phyloP scores from a whole-genome alignment of 64 coral and sea anemone genomes.

The Anthopleura sola region DNA sequence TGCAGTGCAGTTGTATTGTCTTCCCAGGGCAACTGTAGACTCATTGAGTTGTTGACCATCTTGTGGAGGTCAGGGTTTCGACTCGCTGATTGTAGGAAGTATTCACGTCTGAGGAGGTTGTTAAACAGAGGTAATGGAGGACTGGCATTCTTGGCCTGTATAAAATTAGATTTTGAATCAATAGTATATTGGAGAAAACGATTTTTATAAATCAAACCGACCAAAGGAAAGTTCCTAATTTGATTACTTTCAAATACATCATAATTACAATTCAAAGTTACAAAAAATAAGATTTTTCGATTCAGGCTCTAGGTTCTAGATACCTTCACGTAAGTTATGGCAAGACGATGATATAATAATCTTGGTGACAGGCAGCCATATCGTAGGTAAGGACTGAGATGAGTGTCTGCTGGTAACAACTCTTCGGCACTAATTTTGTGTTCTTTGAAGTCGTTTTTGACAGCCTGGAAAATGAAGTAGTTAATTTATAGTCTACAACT shows the following conservation, averaged over 20 bases:
- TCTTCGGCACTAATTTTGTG: background rate
- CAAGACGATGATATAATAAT: constrained; percentile 28
- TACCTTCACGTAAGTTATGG: background rate
- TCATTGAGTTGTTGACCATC: constrained; percentile 47
- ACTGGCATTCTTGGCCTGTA: constrained; percentile 5
- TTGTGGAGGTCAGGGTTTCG: constrained; percentile 23
- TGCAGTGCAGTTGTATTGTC: constrained; percentile 17
- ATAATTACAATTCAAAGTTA: too few species aligned
- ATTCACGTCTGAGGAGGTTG: constrained; percentile 39
- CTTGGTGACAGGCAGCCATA: constrained; percentile 46
- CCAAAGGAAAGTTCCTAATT: too few species aligned
- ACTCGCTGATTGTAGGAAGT: constrained; percentile 42
- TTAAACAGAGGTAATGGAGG: constrained; percentile 1
- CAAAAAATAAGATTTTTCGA: too few species aligned
- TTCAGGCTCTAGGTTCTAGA: background rate
- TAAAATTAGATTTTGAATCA: background rate
- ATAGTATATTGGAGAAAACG: too few species aligned
- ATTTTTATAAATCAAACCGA: too few species aligned
- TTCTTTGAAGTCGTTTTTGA: constrained; percentile 23
- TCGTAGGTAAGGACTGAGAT: constrained; percentile 55
- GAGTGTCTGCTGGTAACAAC: constrained; percentile 14
- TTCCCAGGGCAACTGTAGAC: constrained; percentile 57
- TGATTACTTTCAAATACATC: too few species aligned
- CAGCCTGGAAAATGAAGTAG: constrained; percentile 3
- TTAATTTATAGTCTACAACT: too few species aligned